phyloP scores from a whole-genome alignment of 2,797 vertebrate genomes.

The Apogon talboti region DNA sequence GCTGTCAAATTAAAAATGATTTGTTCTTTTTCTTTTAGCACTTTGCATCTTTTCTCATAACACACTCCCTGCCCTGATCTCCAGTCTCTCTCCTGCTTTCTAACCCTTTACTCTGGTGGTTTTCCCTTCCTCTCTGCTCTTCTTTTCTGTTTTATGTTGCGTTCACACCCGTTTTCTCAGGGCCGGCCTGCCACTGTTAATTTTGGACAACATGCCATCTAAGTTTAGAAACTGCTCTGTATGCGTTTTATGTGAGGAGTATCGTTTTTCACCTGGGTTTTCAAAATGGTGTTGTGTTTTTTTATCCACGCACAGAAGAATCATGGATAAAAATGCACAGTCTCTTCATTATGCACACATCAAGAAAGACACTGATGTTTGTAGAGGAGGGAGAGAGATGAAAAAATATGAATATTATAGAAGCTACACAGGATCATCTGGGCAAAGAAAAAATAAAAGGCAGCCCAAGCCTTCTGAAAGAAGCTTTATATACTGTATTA shows the following conservation, averaged over 20 bases:
- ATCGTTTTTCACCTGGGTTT: constrained; percentile 60
- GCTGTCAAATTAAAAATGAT: constrained; percentile 79
- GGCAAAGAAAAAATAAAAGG: too few relatives aligned
- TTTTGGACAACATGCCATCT: constrained; percentile 65
- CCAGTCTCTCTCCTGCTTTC: constrained; percentile 11
- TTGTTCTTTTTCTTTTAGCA: constrained; percentile 63
- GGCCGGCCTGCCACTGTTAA: constrained; percentile 63
- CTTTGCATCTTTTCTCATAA: constrained; percentile 44
- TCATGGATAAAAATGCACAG: constrained; percentile 4
- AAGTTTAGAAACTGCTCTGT: constrained; percentile 71
- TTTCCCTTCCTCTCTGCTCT: constrained; percentile 3
- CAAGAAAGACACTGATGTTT: constrained; percentile 23
- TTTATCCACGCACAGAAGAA: constrained; percentile 30
- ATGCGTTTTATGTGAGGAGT: constrained; percentile 57
- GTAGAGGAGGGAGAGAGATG: constrained; percentile 37
- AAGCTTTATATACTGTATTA: too few relatives aligned
- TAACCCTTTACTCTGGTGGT: constrained; percentile 22
- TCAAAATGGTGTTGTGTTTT: constrained; percentile 21
- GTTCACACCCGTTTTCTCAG: constrained; percentile 54
- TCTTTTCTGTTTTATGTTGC: constrained; percentile 59
- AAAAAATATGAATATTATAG: too few relatives aligned
- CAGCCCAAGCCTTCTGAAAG: too few relatives aligned
- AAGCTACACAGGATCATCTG: too few relatives aligned
- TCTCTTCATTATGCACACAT: constrained; percentile 36
- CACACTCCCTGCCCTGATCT: constrained; percentile 15